phyloP scores from a whole-genome alignment of 2,113 vertebrate genomes.

The Plotosus lineatus region DNA sequence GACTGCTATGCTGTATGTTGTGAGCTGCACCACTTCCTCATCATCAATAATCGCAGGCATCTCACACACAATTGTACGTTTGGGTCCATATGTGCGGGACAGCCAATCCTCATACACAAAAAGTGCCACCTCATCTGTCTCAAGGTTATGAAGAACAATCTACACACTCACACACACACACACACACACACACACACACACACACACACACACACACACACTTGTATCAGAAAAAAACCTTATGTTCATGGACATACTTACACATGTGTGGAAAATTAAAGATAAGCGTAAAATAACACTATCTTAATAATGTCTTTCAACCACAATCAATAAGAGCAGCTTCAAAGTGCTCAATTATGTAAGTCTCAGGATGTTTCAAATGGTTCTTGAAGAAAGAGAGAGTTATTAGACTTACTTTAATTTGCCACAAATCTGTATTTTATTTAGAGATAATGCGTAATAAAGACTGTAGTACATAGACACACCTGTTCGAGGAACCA shows the following conservation, averaged over 20 bases:
- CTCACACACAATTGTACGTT: slow-evolving; percentile 81
- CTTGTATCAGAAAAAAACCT: not conserved
- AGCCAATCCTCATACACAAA: slow-evolving; percentile 92
- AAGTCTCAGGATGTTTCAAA: not conserved
- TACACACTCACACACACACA: slow-evolving; percentile 56
- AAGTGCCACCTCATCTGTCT: slow-evolving; percentile 79
- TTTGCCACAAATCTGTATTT: not conserved
- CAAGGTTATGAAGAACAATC: slow-evolving; percentile 84
- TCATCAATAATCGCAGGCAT: slow-evolving; percentile 85
- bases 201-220: slow-evolving; percentile 2
- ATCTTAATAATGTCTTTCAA: not conserved
- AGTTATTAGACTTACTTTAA: not conserved
- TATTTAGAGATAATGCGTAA: not conserved
- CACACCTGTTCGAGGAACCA: slow-evolving; percentile 88
- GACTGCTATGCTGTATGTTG: slow-evolving; percentile 83
- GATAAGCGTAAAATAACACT: too few species aligned
- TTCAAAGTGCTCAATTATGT: not conserved
- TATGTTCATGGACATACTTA: not conserved
- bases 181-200: slow-evolving; percentile 22
- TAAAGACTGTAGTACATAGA: not conserved
- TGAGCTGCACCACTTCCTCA: slow-evolving; percentile 87
- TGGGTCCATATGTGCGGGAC: slow-evolving; percentile 80
- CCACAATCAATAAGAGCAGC: not conserved
- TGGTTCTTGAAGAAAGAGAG: not conserved
- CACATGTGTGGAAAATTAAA: not conserved